Conservation (phyloP, 2,888 invertebrate species). For the Syrphus vitripennis region DNA sequence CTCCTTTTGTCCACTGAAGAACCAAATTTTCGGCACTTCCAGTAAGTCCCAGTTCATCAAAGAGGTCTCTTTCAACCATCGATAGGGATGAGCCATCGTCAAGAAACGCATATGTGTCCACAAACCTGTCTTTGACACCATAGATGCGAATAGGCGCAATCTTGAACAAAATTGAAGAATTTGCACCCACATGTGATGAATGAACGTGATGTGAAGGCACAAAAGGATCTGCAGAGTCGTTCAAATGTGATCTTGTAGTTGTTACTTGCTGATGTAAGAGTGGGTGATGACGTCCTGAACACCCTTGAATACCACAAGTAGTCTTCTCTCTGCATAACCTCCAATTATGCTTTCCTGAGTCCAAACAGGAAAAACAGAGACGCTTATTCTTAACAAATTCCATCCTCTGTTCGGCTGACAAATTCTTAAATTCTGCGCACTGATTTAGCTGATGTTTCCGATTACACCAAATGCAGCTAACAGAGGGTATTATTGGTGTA, state of each 20-base stretch:
- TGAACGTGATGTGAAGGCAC: not conserved
- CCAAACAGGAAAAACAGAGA: not conserved
- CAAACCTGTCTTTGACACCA: not conserved
- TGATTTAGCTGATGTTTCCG: not conserved
- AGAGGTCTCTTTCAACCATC: slow-evolving; percentile 32
- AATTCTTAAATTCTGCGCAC: not conserved
- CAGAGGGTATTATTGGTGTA: not conserved
- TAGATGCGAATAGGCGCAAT: slow-evolving; percentile 1
- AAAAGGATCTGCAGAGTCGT: not conserved
- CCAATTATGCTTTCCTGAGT: slow-evolving; percentile 2
- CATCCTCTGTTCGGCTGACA: not conserved
- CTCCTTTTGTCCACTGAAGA: not conserved
- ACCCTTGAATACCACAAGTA: not conserved
- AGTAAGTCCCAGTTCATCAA: slow-evolving; percentile 17
- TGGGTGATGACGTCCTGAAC: slow-evolving; percentile 5
- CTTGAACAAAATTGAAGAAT: slow-evolving; percentile 10
- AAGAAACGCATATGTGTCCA: not conserved
- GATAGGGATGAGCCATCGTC: slow-evolving; percentile 32
- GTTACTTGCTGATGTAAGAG: not conserved
- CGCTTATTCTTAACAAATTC: not conserved
- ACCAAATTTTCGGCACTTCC: not conserved
- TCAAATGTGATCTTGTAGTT: not conserved
- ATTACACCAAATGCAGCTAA: not conserved
- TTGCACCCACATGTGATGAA: not conserved
- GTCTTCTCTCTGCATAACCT: not conserved